These are phyloP conservation scores for Empidonax traillii DNA, from an alignment of 2,113 vertebrate species.

Conservation along the genomic window DNA sequence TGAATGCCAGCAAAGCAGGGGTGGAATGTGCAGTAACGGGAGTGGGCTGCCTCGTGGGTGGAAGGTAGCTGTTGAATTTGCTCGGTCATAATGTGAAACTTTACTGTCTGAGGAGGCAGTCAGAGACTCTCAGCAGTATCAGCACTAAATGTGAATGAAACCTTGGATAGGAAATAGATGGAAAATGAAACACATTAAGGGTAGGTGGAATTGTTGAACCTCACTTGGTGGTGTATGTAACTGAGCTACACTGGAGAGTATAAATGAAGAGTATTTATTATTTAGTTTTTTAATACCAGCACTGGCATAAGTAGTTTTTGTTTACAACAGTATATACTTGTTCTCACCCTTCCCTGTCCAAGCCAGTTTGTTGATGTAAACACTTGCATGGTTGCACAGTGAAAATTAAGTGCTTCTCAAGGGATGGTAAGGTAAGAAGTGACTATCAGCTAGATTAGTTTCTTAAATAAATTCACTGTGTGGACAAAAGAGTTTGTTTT, in stretches of 20 bases:
- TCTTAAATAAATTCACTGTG: background rate
- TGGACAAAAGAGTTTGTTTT: background rate
- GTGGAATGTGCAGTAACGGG: background rate
- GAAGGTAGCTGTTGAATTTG: background rate
- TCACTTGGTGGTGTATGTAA: background rate
- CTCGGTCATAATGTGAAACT: background rate
- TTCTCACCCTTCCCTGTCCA: background rate
- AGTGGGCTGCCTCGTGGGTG: background rate
- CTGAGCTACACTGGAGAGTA: background rate
- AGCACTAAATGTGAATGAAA: background rate
- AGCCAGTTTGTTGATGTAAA: background rate
- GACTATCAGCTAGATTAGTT: background rate
- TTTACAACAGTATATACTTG: background rate
- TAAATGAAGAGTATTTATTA: background rate
- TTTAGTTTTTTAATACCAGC: background rate
- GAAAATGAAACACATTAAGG: background rate
- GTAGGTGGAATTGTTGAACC: background rate
- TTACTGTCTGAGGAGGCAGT: background rate
- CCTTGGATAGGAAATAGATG: background rate
- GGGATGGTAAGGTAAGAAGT: background rate
- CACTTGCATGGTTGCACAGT: background rate
- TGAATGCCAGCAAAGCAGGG: background rate
- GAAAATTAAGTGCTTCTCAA: background rate
- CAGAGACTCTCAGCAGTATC: background rate
- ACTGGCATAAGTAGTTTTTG: background rate